These are phyloP conservation scores for Hassar affinis DNA, from an alignment of 2,113 vertebrate genomes.

Conservation along the genomic window DNA sequence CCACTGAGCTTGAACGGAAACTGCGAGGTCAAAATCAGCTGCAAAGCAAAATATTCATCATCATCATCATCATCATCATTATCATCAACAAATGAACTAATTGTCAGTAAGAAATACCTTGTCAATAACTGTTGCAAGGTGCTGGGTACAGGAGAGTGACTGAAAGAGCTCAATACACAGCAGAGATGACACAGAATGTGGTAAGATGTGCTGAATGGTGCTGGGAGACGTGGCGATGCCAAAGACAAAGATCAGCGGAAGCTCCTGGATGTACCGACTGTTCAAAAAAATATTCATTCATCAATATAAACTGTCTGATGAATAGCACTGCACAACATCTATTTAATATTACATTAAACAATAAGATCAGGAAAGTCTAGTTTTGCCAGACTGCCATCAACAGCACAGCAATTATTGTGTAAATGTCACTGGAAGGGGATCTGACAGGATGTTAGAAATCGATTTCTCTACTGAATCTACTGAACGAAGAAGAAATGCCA, in stretches of 20 bases:
- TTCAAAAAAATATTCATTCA: background rate
- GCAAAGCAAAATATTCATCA: slow-evolving; percentile 19
- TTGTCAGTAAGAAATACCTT: slow-evolving; percentile 74
- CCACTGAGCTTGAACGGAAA: slow-evolving; percentile 89
- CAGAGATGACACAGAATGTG: slow-evolving; percentile 90
- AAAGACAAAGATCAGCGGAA: slow-evolving; percentile 90
- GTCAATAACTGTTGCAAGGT: slow-evolving; percentile 87
- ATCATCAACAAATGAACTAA: background rate
- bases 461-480: background rate
- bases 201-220: slow-evolving; percentile 88
- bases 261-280: slow-evolving; percentile 83
- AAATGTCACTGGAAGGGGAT: background rate
- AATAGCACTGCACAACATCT: background rate
- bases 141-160: slow-evolving; percentile 88
- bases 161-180: slow-evolving; percentile 95
- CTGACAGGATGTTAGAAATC: background rate
- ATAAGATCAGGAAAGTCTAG: background rate
- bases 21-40: slow-evolving; percentile 82
- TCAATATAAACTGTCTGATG: background rate
- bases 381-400: background rate
- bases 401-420: background rate
- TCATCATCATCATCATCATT: background rate
- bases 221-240: slow-evolving; percentile 93
- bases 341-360: background rate
- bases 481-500: background rate